phyloP scores from a whole-genome alignment of 2,113 vertebrate genomes.

The Zootoca vivipara region DNA sequence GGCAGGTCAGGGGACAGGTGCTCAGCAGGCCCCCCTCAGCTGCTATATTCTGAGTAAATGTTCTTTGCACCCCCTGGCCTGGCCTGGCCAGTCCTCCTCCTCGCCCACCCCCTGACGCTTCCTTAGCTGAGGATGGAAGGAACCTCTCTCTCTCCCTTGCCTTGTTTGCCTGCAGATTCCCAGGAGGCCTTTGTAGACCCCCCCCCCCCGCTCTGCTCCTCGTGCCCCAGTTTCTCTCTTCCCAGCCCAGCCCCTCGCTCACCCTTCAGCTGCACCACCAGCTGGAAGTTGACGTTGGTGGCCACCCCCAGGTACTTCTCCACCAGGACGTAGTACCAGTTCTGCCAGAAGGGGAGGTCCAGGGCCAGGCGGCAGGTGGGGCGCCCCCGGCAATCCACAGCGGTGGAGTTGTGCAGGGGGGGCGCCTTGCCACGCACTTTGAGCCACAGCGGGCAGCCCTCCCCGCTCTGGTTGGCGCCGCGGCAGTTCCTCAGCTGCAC shows the following conservation, averaged over 20 bases:
- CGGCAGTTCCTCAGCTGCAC: conserved; percentile 89
- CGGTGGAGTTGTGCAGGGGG: conserved; percentile 93
- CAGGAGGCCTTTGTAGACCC: not conserved
- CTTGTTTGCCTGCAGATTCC: not conserved
- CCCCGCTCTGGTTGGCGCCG: conserved; percentile 71
- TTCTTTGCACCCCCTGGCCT: too few species aligned
- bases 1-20: too few species aligned
- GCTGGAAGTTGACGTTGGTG: conserved; percentile 85
- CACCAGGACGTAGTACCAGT: conserved; percentile 96
- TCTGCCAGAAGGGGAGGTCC: conserved; percentile 90
- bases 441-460: conserved; percentile 88
- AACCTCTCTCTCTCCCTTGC: not conserved
- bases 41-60: too few species aligned
- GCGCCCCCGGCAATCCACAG: conserved; percentile 84
- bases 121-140: not conserved
- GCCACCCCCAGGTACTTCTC: conserved; percentile 82
- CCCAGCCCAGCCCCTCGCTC: not conserved
- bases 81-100: too few species aligned
- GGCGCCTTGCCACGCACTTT: conserved; percentile 92
- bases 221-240: not conserved
- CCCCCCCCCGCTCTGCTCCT: rapidly evolving
- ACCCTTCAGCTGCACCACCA: conserved; percentile 25
- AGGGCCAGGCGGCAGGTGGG: conserved; percentile 84
- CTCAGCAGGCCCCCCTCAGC: not conserved
- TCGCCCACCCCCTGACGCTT: too few species aligned